These are phyloP conservation scores for Xestia ashworthii DNA, from an alignment of 2,888 invertebrate genomes.

Conservation along the genomic window DNA sequence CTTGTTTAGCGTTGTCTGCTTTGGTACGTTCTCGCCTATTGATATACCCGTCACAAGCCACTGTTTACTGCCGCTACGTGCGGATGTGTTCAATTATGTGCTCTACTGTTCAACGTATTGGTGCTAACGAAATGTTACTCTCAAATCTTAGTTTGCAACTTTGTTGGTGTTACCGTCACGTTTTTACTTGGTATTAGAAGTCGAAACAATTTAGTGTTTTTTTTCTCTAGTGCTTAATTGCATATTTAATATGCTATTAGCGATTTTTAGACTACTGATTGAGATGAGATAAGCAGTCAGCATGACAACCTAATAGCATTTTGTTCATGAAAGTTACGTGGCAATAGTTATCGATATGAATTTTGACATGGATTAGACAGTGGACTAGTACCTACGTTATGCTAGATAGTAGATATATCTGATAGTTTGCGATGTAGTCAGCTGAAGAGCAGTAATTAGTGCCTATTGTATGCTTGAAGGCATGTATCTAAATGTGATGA, in stretches of 20 bases:
- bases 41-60: constrained; percentile 61
- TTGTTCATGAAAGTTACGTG: constrained; percentile 47
- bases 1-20: constrained; percentile 60
- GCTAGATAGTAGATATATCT: not conserved
- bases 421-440: not conserved
- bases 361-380: constrained; percentile 14
- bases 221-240: constrained; percentile 50
- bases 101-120: constrained; percentile 61
- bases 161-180: constrained; percentile 38
- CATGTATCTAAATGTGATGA: not conserved
- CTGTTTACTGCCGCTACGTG: constrained; percentile 50
- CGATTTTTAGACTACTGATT: constrained; percentile 42
- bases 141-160: constrained; percentile 17
- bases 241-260: constrained; percentile 58
- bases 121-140: constrained; percentile 42
- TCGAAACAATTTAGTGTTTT: constrained; percentile 41
- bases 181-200: constrained; percentile 55
- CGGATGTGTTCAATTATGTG: constrained; percentile 61
- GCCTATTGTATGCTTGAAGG: not conserved
- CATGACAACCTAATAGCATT: constrained; percentile 30
- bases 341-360: constrained; percentile 12
- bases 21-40: constrained; percentile 67
- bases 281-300: constrained; percentile 37
- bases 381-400: not conserved
- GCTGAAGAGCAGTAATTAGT: not conserved